Percentiles rank a stretch among this genome's conserved stretches.
phyloP scores from a whole-genome alignment of 2,113 vertebrate genomes.

The Apteryx owenii region DNA sequence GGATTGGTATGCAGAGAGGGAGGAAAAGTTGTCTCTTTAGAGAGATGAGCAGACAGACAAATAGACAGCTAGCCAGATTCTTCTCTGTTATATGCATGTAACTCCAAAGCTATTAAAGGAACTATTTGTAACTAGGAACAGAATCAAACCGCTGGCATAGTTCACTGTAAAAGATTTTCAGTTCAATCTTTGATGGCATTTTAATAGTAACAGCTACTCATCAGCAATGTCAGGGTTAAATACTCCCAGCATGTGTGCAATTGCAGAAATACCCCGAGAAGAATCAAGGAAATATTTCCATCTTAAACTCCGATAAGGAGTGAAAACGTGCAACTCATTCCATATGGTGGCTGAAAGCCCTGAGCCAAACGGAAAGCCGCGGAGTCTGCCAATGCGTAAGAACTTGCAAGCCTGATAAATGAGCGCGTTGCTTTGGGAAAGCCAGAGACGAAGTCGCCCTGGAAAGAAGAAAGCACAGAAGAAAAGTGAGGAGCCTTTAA shows the following conservation, averaged over 20 bases:
- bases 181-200: not conserved
- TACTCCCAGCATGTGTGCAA: slow-evolving; percentile 11
- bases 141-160: not conserved
- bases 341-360: slow-evolving; percentile 55
- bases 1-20: not conserved
- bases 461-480: slow-evolving; percentile 18
- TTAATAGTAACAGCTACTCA: not conserved
- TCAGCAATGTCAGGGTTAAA: slow-evolving; percentile 71
- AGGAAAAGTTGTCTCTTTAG: slow-evolving; percentile 5
- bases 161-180: not conserved
- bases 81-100: not conserved
- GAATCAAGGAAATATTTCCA: slow-evolving; percentile 60
- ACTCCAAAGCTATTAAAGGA: slow-evolving; percentile 24
- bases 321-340: slow-evolving; percentile 67
- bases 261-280: slow-evolving; percentile 54
- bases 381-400: not conserved
- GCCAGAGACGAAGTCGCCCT: slow-evolving; percentile 4
- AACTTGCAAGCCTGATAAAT: slow-evolving; percentile 61
- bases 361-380: slow-evolving; percentile 28
- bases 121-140: slow-evolving; percentile 30
- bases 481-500: not conserved
- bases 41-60: slow-evolving; percentile 43
- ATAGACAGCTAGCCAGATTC: slow-evolving; percentile 37
- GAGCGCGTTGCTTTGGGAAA: slow-evolving; percentile 3
- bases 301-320: slow-evolving; percentile 69